phyloP scores from a whole-genome alignment of 2,888 invertebrate genomes.

The Agonopterix heracliana region DNA sequence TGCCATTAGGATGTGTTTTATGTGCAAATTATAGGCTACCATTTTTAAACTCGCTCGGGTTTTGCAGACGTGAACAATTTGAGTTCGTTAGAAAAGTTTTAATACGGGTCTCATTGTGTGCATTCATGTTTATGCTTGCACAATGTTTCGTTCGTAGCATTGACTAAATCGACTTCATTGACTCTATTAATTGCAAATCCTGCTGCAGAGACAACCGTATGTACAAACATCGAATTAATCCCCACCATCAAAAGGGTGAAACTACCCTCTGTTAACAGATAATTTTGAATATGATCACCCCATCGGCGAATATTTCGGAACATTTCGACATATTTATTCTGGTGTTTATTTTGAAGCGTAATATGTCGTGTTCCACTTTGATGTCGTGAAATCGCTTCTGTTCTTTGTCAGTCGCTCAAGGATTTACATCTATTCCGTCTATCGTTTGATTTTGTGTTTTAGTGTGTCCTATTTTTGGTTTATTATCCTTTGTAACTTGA shows the following conservation, averaged over 20 bases:
- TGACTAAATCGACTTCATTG: conserved; percentile 7
- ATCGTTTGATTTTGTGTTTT: conserved; percentile 66
- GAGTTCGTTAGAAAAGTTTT: conserved; percentile 67
- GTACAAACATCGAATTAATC: conserved; percentile 67
- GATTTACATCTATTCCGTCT: conserved; percentile 64
- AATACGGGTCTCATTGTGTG: conserved; percentile 28
- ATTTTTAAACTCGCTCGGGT: conserved; percentile 65
- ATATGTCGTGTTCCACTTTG: conserved; percentile 76
- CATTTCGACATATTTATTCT: conserved; percentile 74
- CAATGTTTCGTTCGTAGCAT: conserved; percentile 8
- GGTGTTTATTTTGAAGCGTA: conserved; percentile 75
- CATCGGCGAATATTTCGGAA: conserved; percentile 65
- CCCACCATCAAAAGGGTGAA: conserved; percentile 60
- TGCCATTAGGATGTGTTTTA: conserved; percentile 73
- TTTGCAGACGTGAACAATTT: conserved; percentile 52
- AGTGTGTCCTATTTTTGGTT: conserved; percentile 61
- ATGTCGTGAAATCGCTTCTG: conserved; percentile 76
- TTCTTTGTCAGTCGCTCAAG: conserved; percentile 69
- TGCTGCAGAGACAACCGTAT: conserved; percentile 38
- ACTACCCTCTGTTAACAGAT: conserved; percentile 67
- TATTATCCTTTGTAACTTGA: conserved; percentile 60
- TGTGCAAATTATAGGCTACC: conserved; percentile 73
- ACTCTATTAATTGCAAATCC: conserved; percentile 56
- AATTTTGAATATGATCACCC: conserved; percentile 72
- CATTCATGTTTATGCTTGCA: conserved; percentile 14